Evolutionary conservation across 2,113 vertebrate genomes (phyloP), one percentile per base, ranked within the genome.

Genomic region (Tragelaphus scriptus): DNA sequence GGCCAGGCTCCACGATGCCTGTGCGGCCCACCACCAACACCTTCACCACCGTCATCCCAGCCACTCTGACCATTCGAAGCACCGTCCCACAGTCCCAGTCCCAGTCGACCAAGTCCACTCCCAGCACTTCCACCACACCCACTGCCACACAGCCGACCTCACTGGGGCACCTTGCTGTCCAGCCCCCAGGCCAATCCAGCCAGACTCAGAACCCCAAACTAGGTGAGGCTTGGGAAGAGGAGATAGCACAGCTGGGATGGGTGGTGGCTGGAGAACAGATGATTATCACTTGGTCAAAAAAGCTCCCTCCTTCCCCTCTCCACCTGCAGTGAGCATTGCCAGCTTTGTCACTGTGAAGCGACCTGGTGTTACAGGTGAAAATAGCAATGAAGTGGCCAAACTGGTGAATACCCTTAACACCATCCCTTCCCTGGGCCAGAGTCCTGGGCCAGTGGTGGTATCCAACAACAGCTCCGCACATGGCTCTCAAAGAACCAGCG

Each of bases 51-150:
- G 98, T 99, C 98, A 99, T 99, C 85, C 99, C 99, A 1, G 98
- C 99, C 97, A 99, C 99, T 1, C 99, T 99, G 8, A 99, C 99
- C 97, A 99, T 99, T 98, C 98, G 99, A 85, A 99, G 99, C 98
- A 99, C 99, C 21, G 98, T 98, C 26, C 99, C 99, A 0, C 98
- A 99, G 89, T 98, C 98, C 71, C 99, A 97, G 96, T 96, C 98
- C 0, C 99, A 99, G 30, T 98, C 98, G 95, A 99, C 99, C 98
- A 98, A 99, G 98, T 99, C 98, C 98, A 97, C 98, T 90, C 98
- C 98, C 96, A 98, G 98, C 89, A 98, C 98, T 93, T 99, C 99
- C 88, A 98, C 98, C 51, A 98, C 98, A 93, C 99, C 98, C 97
- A 98, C 98, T 40, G 97, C 98, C 96, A 96, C 99, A 68, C 99